Base-by-base conservation (phyloP, 2,113 vertebrate species). In the Hiodon tergisus region DNA sequence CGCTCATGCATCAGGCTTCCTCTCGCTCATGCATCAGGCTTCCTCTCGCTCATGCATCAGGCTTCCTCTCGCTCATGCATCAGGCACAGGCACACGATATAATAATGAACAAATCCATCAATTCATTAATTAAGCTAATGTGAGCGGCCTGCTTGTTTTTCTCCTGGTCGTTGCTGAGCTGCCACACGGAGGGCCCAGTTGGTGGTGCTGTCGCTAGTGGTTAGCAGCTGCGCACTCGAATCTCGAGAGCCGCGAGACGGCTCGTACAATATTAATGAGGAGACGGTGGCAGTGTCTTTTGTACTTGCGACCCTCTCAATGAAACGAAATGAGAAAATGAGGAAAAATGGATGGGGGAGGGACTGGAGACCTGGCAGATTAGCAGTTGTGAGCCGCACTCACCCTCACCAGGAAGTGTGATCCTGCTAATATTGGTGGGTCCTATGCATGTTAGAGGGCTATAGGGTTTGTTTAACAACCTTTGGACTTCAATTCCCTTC, bases 291-390 rank as follows among this genome's bases (percentile, higher is more conserved):
- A 31, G 0, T 74, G 76, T 79, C 78, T 79, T 74, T 77, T 79
- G 68, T 80, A 81, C 63, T 69, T 69, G 66, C 71, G 65, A 14
- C 75, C 54, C 58, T 77, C 77, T 74, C 78, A 81, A 74, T 80
- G 69, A 81, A 77, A 78, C 63, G 67, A 69, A 81, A 83, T 70
- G 69, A 78, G 75, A 79, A 78, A 81, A 72, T 5, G 7, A 66
- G 83, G 73, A 85, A 83, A 82, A 81, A 85, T 85, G 80, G 78
- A 85, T 83, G 83, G 82, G 78, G 48, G 76, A 54, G 76, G 71
- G 69, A 76, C 62, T 61, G n/a, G 71, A 72, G 59, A 53, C 11
- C 52, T 50, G n/a, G 50, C 1, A 7, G 73, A 53, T 9, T 55
- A 57, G 72, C 46, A 6, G 31, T 48, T 47, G 2, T n/a, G 52